phyloP scores from a whole-genome alignment of 2,797 vertebrate genomes.

The Hypotaenidia okinawae region DNA sequence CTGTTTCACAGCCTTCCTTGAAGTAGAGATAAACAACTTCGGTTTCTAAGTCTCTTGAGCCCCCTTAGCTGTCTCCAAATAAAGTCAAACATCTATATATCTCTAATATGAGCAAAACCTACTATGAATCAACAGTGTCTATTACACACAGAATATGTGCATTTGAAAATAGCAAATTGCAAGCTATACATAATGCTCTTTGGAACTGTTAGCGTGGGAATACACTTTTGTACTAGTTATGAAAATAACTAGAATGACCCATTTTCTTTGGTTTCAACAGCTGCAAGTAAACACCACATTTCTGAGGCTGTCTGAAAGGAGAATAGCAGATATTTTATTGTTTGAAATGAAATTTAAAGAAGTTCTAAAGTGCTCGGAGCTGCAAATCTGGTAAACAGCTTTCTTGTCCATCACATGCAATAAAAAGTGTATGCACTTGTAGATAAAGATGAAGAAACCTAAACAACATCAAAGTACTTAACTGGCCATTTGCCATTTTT shows the following conservation, averaged over 20 bases:
- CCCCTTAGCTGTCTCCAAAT: background rate
- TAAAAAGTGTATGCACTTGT: background rate
- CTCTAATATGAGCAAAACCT: background rate
- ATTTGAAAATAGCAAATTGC: background rate
- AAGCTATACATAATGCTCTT: background rate
- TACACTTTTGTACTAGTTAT: background rate
- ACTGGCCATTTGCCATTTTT: constrained; percentile 43
- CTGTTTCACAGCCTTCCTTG: background rate
- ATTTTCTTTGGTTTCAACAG: background rate
- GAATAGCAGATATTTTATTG: background rate
- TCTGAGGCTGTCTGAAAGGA: background rate
- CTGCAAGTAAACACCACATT: background rate
- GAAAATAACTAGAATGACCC: constrained; percentile 14
- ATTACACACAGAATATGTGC: background rate
- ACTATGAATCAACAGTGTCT: background rate
- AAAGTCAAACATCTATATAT: background rate
- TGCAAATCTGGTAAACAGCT: background rate
- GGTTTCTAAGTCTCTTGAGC: background rate
- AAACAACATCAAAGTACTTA: constrained; percentile 59
- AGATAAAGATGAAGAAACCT: constrained; percentile 7
- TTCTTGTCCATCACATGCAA: background rate
- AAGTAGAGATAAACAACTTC: background rate
- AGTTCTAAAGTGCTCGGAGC: background rate
- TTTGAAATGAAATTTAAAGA: background rate
- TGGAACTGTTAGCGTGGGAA: background rate